Evolutionary conservation across 2,797 vertebrate genomes (phyloP), one percentile per base, ranked within the genome.

Genomic region (Sebastes diploproa): DNA sequence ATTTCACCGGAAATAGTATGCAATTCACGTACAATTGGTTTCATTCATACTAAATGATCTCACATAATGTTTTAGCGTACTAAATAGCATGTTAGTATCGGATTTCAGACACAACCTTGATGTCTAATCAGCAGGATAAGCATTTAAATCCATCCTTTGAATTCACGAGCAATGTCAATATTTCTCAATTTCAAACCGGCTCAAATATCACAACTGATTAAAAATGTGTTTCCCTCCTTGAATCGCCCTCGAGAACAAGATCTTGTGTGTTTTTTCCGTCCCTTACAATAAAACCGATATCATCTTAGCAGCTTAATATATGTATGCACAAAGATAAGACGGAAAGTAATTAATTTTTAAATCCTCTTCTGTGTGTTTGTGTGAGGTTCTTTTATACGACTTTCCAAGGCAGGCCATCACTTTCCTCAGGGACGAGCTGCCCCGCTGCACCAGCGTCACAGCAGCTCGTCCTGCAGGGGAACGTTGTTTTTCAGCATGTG

Each of bases 331-430:
- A 78, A 92, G 87, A 92, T 91, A 88, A 87, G 84, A 87, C 29
- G 42, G 38, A 59, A 83, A 27, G 73, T 85, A 87, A 92, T 91
- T 89, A 72, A 90, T 90, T 89, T 90, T 88, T 83, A 83, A 92
- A 87, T 50, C 82, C 71, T 56, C 73, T 63, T 63, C n/a, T 30
- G 16, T 29, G 50, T 62, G 65, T 80, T 72, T 3, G 16, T 66
- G 30, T 74, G 60, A 82, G 30, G 16, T 76, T 81, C 20, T 84
- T 87, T 77, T 59, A 56, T 77, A 56, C 72, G 80, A 86, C 86
- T 85, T 92, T 86, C 79, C 54, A 42, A 27, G 23, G 62, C 68
- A 77, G 70, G 65, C 66, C 69, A 30, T 80, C 74, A 77, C 76
- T 92, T 84, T 75, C 85, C 87, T 75, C 73, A 16, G 91, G 83